Base-by-base conservation (phyloP, 2,888 invertebrate genomes). In the Zygaena filipendulae region DNA sequence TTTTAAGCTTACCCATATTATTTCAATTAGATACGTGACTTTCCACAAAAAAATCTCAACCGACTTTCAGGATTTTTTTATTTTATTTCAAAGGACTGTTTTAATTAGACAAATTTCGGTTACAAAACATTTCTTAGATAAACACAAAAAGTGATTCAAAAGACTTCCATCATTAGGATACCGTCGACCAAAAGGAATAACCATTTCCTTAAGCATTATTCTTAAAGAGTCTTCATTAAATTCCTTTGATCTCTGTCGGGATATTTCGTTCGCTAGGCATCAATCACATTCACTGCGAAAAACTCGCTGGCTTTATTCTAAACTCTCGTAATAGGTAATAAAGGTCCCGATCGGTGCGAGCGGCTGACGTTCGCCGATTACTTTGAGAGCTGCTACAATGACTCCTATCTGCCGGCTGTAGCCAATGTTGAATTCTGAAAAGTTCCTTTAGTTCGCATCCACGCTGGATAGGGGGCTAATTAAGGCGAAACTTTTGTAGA, bases 301-400 rank as follows among this genome's bases (percentile, higher is more conserved):
- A 77, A 75, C 74, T 77, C 72, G 69, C 74, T 75, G 74, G 74
- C 74, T 74, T 77, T 72, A 77, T 77, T 77, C 74, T 77, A 75
- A 79, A 79, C 72, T 77, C 77, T 75, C 75, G 74, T 79, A 79
- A 77, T 77, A 77, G 77, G 75, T 77, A 77, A 77, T 79, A 72
- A 72, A 75, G 71, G 71, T 67, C 66, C 60, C 61, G 66, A 71
- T 71, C 68, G 71, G 57, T 59, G 63, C 59, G 63, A 63, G 56
- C 57, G 70, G 67, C 72, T 75, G 77, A 49, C 61, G 56, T 49
- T 51, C 62, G 53, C 61, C 70, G 77, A 77, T 77, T 77, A 77
- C 75, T 74, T 72, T 70, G 74, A 69, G 62, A 60, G 63, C 62
- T 48, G 51, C 52, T 57, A 74, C 74, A 77, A 77, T 75, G 71